Conservation (phyloP, 2,113 vertebrate species). For the Odocoileus virginianus region DNA sequence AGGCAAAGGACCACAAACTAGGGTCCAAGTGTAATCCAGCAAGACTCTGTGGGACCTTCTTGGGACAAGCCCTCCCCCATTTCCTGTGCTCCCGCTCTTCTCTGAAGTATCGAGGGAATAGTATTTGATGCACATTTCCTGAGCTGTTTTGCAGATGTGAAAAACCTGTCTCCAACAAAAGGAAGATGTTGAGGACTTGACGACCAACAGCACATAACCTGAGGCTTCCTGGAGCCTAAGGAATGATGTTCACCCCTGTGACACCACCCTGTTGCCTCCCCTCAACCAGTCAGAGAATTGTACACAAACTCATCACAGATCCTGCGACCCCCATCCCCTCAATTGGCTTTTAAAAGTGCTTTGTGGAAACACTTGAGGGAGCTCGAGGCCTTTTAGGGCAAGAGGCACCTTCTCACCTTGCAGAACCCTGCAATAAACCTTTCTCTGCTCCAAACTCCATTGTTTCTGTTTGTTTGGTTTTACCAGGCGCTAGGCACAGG, state of each 20-base stretch:
- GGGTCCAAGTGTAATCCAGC: neutral
- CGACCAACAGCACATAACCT: neutral
- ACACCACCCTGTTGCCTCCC: neutral
- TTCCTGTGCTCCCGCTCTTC: neutral
- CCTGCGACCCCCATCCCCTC: accelerated
- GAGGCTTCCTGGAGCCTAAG: neutral
- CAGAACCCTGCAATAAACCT: neutral
- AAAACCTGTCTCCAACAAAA: neutral
- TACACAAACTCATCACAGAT: neutral
- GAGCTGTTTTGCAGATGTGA: neutral
- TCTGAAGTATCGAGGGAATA: neutral
- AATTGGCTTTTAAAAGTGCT: neutral
- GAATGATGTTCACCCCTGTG: neutral
- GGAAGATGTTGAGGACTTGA: neutral
- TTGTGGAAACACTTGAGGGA: neutral
- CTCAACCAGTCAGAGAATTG: neutral
- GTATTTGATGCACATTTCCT: neutral
- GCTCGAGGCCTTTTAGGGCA: neutral
- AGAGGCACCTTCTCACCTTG: neutral
- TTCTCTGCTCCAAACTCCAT: neutral
- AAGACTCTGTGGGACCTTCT: neutral
- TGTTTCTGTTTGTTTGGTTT: neutral
- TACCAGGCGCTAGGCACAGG: neutral
- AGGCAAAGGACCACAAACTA: neutral
- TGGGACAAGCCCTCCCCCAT: neutral